A percentile compares a stretch with the other conserved stretches of the same genome.
Conservation (phyloP, 2,797 vertebrate species). For the Haliaeetus albicilla region DNA sequence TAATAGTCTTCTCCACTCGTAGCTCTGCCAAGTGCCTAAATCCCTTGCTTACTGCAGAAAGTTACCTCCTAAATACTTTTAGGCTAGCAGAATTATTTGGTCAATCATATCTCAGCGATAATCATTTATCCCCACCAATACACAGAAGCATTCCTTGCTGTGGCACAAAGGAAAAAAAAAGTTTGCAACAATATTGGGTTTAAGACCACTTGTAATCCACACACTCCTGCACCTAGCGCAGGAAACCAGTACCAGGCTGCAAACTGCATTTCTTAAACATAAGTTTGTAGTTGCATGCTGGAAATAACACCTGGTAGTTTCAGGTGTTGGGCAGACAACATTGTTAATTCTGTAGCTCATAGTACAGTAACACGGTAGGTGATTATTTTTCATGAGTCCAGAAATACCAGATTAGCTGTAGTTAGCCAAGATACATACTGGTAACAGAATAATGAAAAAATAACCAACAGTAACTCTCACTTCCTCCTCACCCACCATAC, state of each 20-base stretch:
- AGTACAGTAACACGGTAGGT: background rate
- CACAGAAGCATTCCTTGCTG: background rate
- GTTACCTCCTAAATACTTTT: background rate
- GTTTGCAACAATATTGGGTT: background rate
- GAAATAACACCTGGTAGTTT: background rate
- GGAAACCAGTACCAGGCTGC: background rate
- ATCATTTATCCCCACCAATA: background rate
- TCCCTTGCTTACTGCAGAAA: background rate
- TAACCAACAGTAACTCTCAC: rapidly evolving
- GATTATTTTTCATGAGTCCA: rapidly evolving
- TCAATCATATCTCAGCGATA: background rate
- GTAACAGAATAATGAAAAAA: background rate
- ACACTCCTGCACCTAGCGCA: rapidly evolving
- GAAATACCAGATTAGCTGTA: background rate
- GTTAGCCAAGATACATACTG: background rate
- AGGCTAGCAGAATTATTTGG: background rate
- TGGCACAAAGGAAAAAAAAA: no score
- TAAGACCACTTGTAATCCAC: background rate
- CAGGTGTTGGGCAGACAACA: background rate
- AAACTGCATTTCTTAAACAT: background rate
- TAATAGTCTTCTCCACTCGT: background rate
- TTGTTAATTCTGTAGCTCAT: background rate
- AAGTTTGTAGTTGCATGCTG: background rate
- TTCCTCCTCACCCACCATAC: no score
- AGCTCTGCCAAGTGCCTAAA: background rate